Conservation (phyloP, 2,797 vertebrate genomes). For the Peromyscus melanophrys region DNA sequence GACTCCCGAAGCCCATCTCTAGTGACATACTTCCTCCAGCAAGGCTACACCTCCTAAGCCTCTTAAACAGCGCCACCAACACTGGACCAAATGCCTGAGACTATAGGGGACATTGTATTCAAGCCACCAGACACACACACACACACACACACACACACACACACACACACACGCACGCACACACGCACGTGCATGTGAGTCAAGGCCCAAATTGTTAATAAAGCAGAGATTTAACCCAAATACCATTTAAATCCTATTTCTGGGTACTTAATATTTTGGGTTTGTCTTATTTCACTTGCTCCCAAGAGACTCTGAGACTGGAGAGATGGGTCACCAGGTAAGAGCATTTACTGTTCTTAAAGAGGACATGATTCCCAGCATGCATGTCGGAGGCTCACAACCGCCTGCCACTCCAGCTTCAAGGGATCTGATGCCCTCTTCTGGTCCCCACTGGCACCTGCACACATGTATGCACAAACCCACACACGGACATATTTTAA, state of each 20-base stretch:
- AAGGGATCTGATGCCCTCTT: background rate
- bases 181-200: background rate
- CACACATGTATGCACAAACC: background rate
- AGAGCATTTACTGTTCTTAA: background rate
- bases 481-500: background rate
- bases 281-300: slow-evolving; percentile 34
- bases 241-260: slow-evolving; percentile 17
- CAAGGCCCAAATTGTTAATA: slow-evolving; percentile 15
- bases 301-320: background rate
- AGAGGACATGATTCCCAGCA: background rate
- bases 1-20: background rate
- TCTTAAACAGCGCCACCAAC: background rate
- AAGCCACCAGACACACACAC: background rate
- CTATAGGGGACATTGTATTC: background rate
- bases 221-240: slow-evolving; percentile 53
- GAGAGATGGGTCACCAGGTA: background rate
- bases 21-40: background rate
- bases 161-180: background rate
- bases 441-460: background rate
- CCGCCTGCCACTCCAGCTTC: background rate
- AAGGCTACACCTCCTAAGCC: background rate
- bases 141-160: too few relatives aligned
- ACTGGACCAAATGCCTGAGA: background rate
- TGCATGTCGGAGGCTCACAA: background rate
- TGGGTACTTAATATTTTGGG: background rate